Evolutionary conservation across 2,888 invertebrate species (phyloP).

Genomic region (Electrophaes corylata): DNA sequence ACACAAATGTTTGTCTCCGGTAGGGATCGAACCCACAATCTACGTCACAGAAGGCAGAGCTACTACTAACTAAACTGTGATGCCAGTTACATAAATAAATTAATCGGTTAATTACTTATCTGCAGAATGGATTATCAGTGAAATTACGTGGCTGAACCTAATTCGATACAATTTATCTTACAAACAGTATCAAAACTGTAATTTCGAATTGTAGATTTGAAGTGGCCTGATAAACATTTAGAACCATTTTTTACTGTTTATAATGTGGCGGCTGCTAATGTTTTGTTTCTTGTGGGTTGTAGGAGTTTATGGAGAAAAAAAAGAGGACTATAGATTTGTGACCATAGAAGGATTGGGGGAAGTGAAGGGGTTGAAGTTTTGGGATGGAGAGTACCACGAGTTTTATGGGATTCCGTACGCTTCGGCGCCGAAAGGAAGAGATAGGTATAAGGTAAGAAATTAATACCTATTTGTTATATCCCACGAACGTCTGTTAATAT

Average conservation of each 20-base stretch:
- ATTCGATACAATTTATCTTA: conserved; percentile 29
- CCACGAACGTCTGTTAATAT: no score
- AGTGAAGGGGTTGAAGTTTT: conserved; percentile 66
- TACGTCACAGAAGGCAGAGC: no score
- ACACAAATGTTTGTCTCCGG: no score
- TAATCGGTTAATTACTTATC: not conserved
- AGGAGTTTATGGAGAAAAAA: conserved; percentile 38
- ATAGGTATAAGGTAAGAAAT: conserved; percentile 65
- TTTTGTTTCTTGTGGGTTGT: conserved; percentile 39
- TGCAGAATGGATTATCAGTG: conserved; percentile 1
- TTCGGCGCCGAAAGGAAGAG: conserved; percentile 62
- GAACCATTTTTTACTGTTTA: conserved; percentile 26
- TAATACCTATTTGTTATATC: no score
- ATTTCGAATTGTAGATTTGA: no score
- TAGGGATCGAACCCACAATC: no score
- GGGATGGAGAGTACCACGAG: conserved; percentile 74
- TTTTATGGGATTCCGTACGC: conserved; percentile 75
- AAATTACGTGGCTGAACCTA: conserved; percentile 38
- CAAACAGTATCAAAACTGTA: conserved; percentile 30
- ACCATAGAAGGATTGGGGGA: conserved; percentile 58
- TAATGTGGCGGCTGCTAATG: conserved; percentile 54
- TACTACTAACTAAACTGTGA: no score
- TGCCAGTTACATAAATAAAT: no score
- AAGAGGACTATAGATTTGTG: conserved; percentile 51
- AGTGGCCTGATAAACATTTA: conserved; percentile 37